Evolutionary conservation across 2,888 invertebrate genomes (phyloP), one percentile per base, ranked within the genome.

Genomic region (Mayetiola destructor): DNA sequence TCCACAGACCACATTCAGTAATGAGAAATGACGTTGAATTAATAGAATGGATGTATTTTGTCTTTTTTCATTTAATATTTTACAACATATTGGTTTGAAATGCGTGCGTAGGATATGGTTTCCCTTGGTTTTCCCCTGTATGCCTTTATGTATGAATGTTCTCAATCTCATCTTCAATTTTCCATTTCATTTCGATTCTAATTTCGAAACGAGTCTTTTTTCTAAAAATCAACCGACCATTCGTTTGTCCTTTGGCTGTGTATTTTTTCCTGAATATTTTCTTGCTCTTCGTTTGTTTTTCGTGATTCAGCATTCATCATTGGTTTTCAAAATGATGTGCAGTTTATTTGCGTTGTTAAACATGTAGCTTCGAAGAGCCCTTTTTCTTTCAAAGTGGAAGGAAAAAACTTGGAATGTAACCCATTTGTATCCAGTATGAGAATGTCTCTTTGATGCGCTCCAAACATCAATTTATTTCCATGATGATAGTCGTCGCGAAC

Each of bases 21-120:
- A 48, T 48, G 48, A 48, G 48, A 27, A 48, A 48, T 48, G 48
- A 48, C 27, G 48, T 16, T 48, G 48, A 48, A 48, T 48, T 48
- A 48, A 48, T 48, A 48, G 27, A 48, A 48, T 48, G 48, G 27
- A 48, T 48, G 48, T 48, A 27, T 48, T n/a, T n/a, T n/a, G n/a
- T n/a, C n/a, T n/a, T n/a, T n/a, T 48, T 48, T 48, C 48, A 48
- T 48, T 48, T 48, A 48, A 48, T 48, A 48, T 48, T 48, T 48
- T 27, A 48, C 48, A 48, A 27, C n/a, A n/a, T n/a, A n/a, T n/a
- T 27, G 27, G 48, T 23, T 48, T 48, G 27, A 48, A 48, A 48
- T 48, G 48, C 48, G 48, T 48, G 48, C 27, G 48, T 48, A 16
- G 27, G 27, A 48, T 48, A 48, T 48, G 48, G 23, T 48, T 48